Base-by-base conservation (phyloP, 2,888 invertebrate species). In the Phengaris arion region DNA sequence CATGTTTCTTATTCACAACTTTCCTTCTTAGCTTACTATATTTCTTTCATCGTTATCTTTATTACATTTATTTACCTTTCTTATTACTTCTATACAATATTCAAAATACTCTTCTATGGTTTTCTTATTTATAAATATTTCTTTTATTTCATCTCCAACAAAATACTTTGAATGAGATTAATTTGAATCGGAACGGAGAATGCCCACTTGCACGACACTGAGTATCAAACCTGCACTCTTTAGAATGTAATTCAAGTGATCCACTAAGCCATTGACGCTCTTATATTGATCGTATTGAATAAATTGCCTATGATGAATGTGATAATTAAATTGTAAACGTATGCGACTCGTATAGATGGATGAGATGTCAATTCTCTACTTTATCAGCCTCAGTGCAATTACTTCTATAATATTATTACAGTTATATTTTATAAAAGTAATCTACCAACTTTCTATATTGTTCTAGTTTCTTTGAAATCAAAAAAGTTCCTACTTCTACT, bases 291-390 rank as follows among this genome's bases (percentile, higher is more conserved):
- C 9, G 59, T 35, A 51, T 48, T 69, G 69, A 69, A 69, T 69
- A 69, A 69, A 69, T 69, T 69, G 48, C 69, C n/a, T 48, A 10
- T 69, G 69, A 69, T 69, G 69, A 69, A 69, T 69, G 69, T 48
- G 13, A 48, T 69, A 51, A 69, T 69, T 48, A 48, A 46, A 15
- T 46, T 46, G 48, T 69, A 69, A 51, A n/a, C 35, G 46, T 9
- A 68, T 13, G 48, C 15, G n/a, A 8, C 69, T 35, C 35, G 35
- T 5, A 5, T 69, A 48, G 48, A 69, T 48, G 15, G 10, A 69
- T 69, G 48, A 69, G 48, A 15, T n/a, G 69, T 48, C 48, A 46
- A 69, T n/a, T 48, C 3, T 69, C 8, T 9, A 46, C 15, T 69
- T 69, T n/a, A 69, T 51, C 51, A 69, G 48, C n/a, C 15, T 10